Base-by-base conservation (phyloP, 2,888 invertebrate genomes). In the Agonopterix subpropinquella region DNA sequence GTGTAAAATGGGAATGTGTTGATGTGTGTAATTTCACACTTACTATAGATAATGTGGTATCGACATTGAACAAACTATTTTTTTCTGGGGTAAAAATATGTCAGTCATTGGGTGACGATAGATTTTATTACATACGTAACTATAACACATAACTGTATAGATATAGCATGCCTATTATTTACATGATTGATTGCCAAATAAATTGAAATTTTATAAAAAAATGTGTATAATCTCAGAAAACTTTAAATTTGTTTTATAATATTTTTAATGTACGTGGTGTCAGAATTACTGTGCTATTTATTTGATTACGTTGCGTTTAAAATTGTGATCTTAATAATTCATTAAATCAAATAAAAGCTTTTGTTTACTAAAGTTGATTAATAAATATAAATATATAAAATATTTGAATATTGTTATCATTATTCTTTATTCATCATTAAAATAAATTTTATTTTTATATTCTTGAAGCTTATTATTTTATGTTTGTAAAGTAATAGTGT, bases 361-460 rank as follows among this genome's bases (percentile, higher is more conserved):
- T 59, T 62, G 52, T 61, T 60, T 48, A 56, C 51, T 56, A 56
- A 57, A 55, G 51, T 57, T 56, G 51, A 55, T 57, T 61, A 53
- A 60, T 58, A 53, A 52, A 54, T 59, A n/a, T n/a, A 61, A 62
- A 56, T 55, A 55, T 56, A 50, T 49, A 39, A 51, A 53, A 48
- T 39, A 45, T 43, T 47, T 66, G 70, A 77, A 79, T 72, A 73
- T 75, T 73, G 70, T 75, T 70, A 72, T 69, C 66, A 70, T 64
- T 73, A 70, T 70, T 73, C 72, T 75, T 80, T 76, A 28, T 74
- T 77, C 64, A 68, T 77, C 69, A 69, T 67, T 70, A 67, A 70
- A 75, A 70, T 68, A 72, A 60, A 70, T 75, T 73, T 77, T 81
- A 81, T 78, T 80, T 82, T 80, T 81, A 72, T 81, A 81, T 75